phyloP scores from a whole-genome alignment of 2,888 invertebrate genomes.

The Eupithecia exiguata region DNA sequence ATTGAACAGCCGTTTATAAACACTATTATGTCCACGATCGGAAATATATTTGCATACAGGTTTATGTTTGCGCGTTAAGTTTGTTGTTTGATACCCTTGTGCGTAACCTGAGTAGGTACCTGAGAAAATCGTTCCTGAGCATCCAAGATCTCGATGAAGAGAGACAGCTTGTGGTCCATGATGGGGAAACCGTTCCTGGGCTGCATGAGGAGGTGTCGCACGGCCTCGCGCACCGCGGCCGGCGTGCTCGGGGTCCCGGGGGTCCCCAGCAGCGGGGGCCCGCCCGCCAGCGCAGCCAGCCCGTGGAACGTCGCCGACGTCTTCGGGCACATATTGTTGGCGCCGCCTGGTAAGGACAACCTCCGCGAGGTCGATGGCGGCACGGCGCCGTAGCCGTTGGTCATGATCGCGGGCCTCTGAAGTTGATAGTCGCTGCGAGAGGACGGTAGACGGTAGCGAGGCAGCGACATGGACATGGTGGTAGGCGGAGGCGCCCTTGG shows the following conservation, averaged over 20 bases:
- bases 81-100: neutral
- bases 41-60: neutral
- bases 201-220: constrained; percentile 87
- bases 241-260: constrained; percentile 83
- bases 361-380: constrained; percentile 80
- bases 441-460: constrained; percentile 82
- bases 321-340: constrained; percentile 76
- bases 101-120: constrained; percentile 65
- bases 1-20: neutral
- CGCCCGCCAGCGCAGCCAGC: constrained; percentile 68
- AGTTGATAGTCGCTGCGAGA: constrained; percentile 86
- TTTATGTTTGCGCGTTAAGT: neutral
- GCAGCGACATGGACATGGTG: constrained; percentile 61
- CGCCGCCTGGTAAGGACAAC: constrained; percentile 82
- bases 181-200: constrained; percentile 90
- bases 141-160: constrained; percentile 92
- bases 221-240: constrained; percentile 87
- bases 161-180: constrained; percentile 89
- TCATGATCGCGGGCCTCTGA: constrained; percentile 81
- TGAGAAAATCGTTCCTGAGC: constrained; percentile 92
- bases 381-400: constrained; percentile 79
- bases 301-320: constrained; percentile 86
- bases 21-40: neutral
- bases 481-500: constrained; percentile 75
- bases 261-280: constrained; percentile 63